These are phyloP conservation scores for Tribolium freemani DNA, from an alignment of 2,888 invertebrate species.

Conservation along the genomic window DNA sequence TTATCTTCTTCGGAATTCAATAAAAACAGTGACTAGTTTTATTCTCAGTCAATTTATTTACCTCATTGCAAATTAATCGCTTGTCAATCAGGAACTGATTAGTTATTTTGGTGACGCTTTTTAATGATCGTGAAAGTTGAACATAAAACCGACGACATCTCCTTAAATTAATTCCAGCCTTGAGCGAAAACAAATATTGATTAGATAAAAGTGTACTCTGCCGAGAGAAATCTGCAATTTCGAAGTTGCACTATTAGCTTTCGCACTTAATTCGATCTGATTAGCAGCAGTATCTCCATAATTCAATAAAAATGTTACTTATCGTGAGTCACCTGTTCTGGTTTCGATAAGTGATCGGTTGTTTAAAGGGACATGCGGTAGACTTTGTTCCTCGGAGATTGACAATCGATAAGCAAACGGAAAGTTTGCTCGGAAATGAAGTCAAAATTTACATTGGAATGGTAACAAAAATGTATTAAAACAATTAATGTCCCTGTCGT, in stretches of 20 bases:
- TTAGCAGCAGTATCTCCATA: neutral
- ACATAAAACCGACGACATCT: conserved; percentile 6
- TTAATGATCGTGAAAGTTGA: conserved; percentile 24
- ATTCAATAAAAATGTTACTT: neutral
- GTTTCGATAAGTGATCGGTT: neutral
- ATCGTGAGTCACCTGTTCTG: neutral
- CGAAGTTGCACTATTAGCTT: conserved; percentile 2
- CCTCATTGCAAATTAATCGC: conserved; percentile 4
- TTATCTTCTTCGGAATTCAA: neutral
- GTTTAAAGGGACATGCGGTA: neutral
- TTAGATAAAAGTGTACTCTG: conserved; percentile 9
- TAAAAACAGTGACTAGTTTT: neutral
- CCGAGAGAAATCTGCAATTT: conserved; percentile 8
- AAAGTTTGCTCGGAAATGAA: neutral
- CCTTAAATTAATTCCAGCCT: neutral
- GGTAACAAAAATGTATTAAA: neutral
- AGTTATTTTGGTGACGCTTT: conserved; percentile 3
- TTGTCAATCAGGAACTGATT: conserved; percentile 13
- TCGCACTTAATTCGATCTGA: neutral
- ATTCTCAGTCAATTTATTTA: neutral
- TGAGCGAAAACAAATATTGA: conserved; percentile 8
- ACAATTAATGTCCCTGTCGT: neutral
- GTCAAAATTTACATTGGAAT: neutral
- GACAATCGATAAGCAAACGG: neutral
- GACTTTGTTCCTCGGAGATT: neutral